Evolutionary conservation across 2,888 invertebrate genomes (phyloP), one percentile per base, ranked within the genome.

Genomic region (Poecilus cupreus): DNA sequence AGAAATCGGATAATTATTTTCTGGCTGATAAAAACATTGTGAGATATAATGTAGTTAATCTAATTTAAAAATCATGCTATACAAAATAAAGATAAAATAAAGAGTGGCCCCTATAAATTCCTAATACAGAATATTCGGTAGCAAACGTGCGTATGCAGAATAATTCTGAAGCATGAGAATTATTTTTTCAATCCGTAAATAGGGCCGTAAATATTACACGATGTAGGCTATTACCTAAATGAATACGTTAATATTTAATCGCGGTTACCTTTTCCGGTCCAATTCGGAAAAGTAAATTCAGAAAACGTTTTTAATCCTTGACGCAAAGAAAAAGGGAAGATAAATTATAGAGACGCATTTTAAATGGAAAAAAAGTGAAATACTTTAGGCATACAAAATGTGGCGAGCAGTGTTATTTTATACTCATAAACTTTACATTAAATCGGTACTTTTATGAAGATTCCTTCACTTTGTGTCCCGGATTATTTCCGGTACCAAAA

Each of bases 351-450:
- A 77, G 16, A 18, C 37, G 16, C 32, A 13, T 76, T 75, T 51
- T 57, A 76, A 60, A 60, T 76, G 76, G 18, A 54, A 54, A 76
- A 26, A 75, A 75, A 22, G 75, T 76, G 32, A 51, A 76, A 57
- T 20, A 76, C 49, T 26, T 32, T 16, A 57, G 18, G 32, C 26
- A 16, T n/a, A n/a, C n/a, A 39, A 39, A 76, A 76, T 76, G 32
- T 54, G 37, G 32, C 32, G 32, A 32, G 26, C 54, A 54, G 20
- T 76, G 76, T 76, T 76, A 76, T 76, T 54, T 54, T 54, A 54
- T 76, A 76, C 57, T 76, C 76, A 76, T 76, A 54, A 76, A 70
- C 39, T 70, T 70, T 43, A 43, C 70, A 70, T 70, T 70, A 70
- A 70, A 70, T 37, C n/a, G n/a, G n/a, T n/a, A n/a, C n/a, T n/a